A percentile compares a stretch with the other conserved stretches of the same genome.
Evolutionary conservation across 2,113 vertebrate genomes (phyloP).

Genomic region (Platysteira castanea): DNA sequence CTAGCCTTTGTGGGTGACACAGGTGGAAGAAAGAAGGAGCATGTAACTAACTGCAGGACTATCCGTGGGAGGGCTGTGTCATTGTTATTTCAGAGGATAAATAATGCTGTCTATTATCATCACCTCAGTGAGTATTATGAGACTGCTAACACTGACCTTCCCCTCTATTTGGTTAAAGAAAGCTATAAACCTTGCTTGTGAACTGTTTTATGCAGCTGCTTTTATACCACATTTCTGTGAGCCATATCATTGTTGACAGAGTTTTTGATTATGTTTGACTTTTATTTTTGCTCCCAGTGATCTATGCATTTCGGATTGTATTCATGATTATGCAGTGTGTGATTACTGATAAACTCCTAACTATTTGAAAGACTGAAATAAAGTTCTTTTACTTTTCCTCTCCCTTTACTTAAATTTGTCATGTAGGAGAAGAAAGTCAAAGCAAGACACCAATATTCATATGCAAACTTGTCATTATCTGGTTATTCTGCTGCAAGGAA

Average conservation of each 20-base stretch:
- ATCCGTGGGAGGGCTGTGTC: not conserved
- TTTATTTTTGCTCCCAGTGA: not conserved
- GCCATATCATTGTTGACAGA: not conserved
- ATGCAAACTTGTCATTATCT: not conserved
- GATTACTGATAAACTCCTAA: not conserved
- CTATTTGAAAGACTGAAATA: not conserved
- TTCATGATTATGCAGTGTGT: not conserved
- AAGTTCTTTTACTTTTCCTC: not conserved
- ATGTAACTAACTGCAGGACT: not conserved
- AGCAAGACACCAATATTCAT: not conserved
- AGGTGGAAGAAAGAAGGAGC: not conserved
- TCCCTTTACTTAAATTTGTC: not conserved
- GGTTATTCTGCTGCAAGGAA: not conserved
- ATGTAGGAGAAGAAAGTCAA: not conserved
- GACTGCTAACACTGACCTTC: not conserved
- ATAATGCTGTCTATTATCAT: not conserved
- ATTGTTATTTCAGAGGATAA: not conserved
- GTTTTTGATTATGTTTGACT: constrained; percentile 6
- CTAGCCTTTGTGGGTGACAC: not conserved
- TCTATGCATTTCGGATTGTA: not conserved
- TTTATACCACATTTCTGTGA: not conserved
- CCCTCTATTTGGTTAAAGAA: not conserved
- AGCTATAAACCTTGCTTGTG: not conserved
- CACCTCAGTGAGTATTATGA: not conserved
- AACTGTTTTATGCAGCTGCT: not conserved